Evolutionary conservation across 2,888 invertebrate species (phyloP), one percentile per base, ranked within the genome.

Genomic region (Melieria omissa): DNA sequence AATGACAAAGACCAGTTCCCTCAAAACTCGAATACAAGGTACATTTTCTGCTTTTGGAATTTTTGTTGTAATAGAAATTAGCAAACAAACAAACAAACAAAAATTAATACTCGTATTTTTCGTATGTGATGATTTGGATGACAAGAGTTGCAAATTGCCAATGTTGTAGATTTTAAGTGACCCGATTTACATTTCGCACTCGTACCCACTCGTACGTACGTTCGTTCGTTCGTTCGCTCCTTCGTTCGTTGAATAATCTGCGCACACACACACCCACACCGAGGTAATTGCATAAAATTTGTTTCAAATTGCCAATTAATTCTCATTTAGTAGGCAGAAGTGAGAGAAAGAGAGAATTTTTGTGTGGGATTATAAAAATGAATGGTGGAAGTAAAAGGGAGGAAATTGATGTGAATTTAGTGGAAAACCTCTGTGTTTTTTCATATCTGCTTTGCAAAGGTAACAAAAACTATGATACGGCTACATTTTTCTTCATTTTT

Each of bases 381-480:
- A 42, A 58, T 70, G 64, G 57, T 70, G 64, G 64, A 65, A 57
- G 61, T 70, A 16, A 52, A 62, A 54, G 70, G 60, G 64, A 49
- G 64, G 61, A 65, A 70, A 57, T 58, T 70, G 70, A 64, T 63
- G 63, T 70, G 64, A 64, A 65, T 64, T 58, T 70, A 63, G 70
- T 65, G 62, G 69, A 69, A 69, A 69, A 69, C 69, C 29, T 29
- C 29, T 69, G 44, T 47, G 41, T 70, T 65, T 65, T 70, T 64
- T 70, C 58, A 60, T 65, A 70, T 58, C 63, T 73, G 74, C 73
- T 74, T 66, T 71, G 65, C 71, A 77, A 77, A 77, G 77, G 77
- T 77, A 77, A 77, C 76, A 75, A 72, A 69, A 65, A 61, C 61
- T 67, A 67, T 67, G 67, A 60, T 60, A 67, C 67, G 67, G 60